Evolutionary conservation across 2,888 invertebrate species (phyloP), one percentile per base, ranked within the genome.

Genomic region (Mellilla xanthometata): DNA sequence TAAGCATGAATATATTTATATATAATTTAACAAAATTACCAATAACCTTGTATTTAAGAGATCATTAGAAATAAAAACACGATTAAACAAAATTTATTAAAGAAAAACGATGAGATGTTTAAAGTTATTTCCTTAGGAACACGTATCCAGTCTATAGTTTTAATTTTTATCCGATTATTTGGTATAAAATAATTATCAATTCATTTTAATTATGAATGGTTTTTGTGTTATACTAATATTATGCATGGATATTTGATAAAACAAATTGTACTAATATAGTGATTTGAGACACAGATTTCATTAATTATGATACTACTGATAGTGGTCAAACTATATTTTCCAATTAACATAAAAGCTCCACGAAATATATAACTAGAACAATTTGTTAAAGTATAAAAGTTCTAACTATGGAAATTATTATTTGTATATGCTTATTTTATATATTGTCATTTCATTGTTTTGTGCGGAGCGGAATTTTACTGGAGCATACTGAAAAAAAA

Each of bases 141-240:
- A 36, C 12, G 8, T 15, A 30, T 26, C 36, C 35, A 36, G 35
- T 42, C 35, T 4, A 24, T 3, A 13, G n/a, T 30, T 22, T 15
- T 28, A 19, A 26, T 7, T 24, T 24, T 11, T 11, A 28, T 28
- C 11, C 9, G 5, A 13, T 23, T 32, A 46, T 30, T 39, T 46
- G 34, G 39, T 22, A 15, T 33, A 33, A 23, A 33, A 32, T 23
- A 29, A 2, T 38, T 15, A 19, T 24, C 31, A 43, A 3, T 13
- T 33, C 10, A 23, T 28, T 8, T 36, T 27, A 36, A 30, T 32
- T 11, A n/a, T n/a, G n/a, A n/a, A n/a, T n/a, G n/a, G n/a, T n/a
- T n/a, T n/a, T n/a, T n/a, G n/a, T n/a, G n/a, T n/a, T 29, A 32
- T 39, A 45, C 44, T 39, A 12, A 45, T 45, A 45, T 45, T 45